A percentile compares a stretch with the other conserved stretches of the same genome.
These are phyloP conservation scores for Bryconaethiops microstoma DNA, from an alignment of 2,797 vertebrate species.

Conservation along the genomic window DNA sequence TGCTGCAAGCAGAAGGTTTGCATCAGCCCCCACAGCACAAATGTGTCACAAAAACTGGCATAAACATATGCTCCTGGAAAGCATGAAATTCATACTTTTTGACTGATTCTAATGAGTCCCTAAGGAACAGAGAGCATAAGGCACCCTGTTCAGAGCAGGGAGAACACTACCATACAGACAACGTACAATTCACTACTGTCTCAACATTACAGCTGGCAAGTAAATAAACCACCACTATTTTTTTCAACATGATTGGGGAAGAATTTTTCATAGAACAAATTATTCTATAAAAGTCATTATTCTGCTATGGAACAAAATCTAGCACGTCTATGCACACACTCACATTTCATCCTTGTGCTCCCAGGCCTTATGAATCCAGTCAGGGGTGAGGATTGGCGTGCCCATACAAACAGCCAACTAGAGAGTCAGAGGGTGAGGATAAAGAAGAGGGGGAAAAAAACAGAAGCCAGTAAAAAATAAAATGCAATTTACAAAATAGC, in stretches of 20 bases:
- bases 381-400: slow-evolving; percentile 91
- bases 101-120: slow-evolving; percentile 32
- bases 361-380: slow-evolving; percentile 95
- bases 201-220: background rate
- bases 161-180: background rate
- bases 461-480: background rate
- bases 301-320: background rate
- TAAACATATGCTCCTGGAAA: slow-evolving; percentile 12
- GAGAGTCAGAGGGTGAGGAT: background rate
- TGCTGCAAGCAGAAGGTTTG: slow-evolving; percentile 65
- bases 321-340: slow-evolving; percentile 64
- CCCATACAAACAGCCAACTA: slow-evolving; percentile 96
- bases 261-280: no score
- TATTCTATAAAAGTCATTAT: no score
- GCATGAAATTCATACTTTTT: slow-evolving; percentile 4
- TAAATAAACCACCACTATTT: background rate
- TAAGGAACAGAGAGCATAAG: slow-evolving; percentile 16
- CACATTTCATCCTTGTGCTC: slow-evolving; percentile 89
- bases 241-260: background rate
- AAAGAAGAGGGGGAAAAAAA: no score
- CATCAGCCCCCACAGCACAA: slow-evolving; percentile 21
- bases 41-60: slow-evolving; percentile 10
- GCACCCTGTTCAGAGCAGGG: background rate
- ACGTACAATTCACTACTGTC: background rate
- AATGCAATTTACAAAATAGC: background rate